Evolutionary conservation across 2,797 vertebrate species (phyloP), one percentile per base, ranked within the genome.

Genomic region (Tragelaphus eurycerus): DNA sequence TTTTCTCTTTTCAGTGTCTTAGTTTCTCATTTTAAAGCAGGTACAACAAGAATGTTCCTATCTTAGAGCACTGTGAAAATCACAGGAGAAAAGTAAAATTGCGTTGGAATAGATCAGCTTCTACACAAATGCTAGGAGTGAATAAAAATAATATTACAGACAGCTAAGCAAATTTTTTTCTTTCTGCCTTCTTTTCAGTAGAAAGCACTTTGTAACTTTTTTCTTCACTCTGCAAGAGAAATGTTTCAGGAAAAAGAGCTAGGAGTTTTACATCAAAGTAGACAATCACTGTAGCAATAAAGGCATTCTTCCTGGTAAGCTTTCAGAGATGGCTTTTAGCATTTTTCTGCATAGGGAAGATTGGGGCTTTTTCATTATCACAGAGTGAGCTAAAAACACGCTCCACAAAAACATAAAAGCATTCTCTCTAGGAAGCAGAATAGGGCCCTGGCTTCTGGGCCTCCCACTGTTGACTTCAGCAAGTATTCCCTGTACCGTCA

Each of bases 161-260:
- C 17, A 46, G 23, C 54, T 95, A 84, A 82, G 52, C 82, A 95
- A 83, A 90, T 31, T 48, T 29, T 76, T 86, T 78, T 50, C 71
- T 89, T 92, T 67, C 57, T 94, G 76, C 46, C 8, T 97, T 89
- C 43, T 2, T 97, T 89, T 89, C 54, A 64, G 6, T 43, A 52
- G 34, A 78, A 96, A 95, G 27, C 48, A 67, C 43, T 86, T 88
- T 95, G 96, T 74, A 93, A 52, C 48, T 60, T 93, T 71, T 55
- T 86, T 95, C 52, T 91, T 81, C 59, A 19, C 62, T 96, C 21
- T 71, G 11, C 74, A 94, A 74, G 54, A 96, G 74, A 89, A 98
- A 93, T 21, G 7, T 38, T 92, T 82, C 90, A 89, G 85, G 78
- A n/a, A 55, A 95, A 81, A 52, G 38, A 92, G 25, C 17, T 93